Percentiles rank a stretch among this genome's conserved stretches.
Evolutionary conservation across 2,797 vertebrate genomes (phyloP).

Genomic region (Sparidentex hasta): DNA sequence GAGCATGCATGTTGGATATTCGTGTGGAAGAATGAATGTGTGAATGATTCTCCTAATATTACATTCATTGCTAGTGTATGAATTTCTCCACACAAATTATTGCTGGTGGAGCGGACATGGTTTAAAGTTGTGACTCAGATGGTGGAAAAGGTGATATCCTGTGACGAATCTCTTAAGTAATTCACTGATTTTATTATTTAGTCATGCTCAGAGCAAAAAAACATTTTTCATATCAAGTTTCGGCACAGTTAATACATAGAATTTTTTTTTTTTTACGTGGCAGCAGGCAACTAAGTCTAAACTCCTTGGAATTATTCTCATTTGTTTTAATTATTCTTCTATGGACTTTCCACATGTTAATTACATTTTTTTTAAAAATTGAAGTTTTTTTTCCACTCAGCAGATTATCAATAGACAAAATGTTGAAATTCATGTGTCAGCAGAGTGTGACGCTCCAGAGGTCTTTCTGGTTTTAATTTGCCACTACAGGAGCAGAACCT

Average conservation of each 20-base stretch:
- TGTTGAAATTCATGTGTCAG: not conserved
- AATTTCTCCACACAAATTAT: conserved; percentile 21
- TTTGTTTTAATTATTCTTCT: not conserved
- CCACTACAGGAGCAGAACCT: not conserved
- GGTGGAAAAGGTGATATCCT: not conserved
- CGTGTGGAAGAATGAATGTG: not conserved
- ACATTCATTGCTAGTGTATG: not conserved
- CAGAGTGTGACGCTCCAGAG: not conserved
- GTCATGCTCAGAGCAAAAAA: not conserved
- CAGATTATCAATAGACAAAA: not conserved
- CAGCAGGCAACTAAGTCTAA: not conserved
- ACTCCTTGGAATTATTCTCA: not conserved
- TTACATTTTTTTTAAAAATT: not conserved
- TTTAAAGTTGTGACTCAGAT: conserved; percentile 9
- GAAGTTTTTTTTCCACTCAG: not conserved
- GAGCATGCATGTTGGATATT: not conserved
- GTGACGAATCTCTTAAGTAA: not conserved
- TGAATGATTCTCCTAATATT: not conserved
- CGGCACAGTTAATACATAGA: too few species aligned
- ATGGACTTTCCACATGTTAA: not conserved
- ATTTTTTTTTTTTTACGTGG: not conserved
- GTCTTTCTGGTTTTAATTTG: not conserved
- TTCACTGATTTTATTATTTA: not conserved
- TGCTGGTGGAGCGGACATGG: not conserved
- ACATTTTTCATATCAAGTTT: not conserved